These are phyloP conservation scores for Anorthoa munda DNA, from an alignment of 2,888 invertebrate genomes.

Conservation along the genomic window DNA sequence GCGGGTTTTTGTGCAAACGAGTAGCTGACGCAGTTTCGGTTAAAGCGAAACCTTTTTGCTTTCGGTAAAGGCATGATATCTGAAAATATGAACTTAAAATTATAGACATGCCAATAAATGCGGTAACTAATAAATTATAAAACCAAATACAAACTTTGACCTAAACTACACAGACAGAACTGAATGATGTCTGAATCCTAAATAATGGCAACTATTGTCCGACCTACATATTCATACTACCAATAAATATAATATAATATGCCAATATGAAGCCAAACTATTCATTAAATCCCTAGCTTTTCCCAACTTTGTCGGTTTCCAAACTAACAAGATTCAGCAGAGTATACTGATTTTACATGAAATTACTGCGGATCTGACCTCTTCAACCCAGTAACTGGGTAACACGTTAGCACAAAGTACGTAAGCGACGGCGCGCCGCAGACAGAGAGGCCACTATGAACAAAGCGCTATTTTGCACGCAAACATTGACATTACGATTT, in stretches of 20 bases:
- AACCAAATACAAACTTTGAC: neutral
- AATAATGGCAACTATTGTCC: conserved; percentile 1
- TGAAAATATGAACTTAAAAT: neutral
- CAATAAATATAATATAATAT: no score
- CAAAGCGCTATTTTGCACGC: no score
- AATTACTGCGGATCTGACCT: no score
- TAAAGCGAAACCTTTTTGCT: conserved; percentile 11
- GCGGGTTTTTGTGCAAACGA: conserved; percentile 13
- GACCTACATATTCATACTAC: conserved; percentile 22
- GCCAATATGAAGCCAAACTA: neutral
- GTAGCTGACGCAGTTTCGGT: conserved; percentile 15
- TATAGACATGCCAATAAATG: conserved; percentile 3
- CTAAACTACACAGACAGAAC: conserved; percentile 12
- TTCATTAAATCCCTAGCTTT: no score
- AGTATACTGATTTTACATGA: no score
- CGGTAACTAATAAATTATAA: neutral
- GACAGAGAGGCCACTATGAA: no score
- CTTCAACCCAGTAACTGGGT: no score
- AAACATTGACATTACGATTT: no score
- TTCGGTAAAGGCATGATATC: neutral
- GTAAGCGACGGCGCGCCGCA: no score
- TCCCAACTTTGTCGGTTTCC: no score
- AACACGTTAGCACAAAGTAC: no score
- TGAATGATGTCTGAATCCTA: conserved; percentile 18
- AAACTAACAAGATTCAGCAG: no score